Percentiles rank a stretch among this genome's conserved stretches.
Evolutionary conservation across 2,113 vertebrate species (phyloP).

Genomic region (Sorex araneus): DNA sequence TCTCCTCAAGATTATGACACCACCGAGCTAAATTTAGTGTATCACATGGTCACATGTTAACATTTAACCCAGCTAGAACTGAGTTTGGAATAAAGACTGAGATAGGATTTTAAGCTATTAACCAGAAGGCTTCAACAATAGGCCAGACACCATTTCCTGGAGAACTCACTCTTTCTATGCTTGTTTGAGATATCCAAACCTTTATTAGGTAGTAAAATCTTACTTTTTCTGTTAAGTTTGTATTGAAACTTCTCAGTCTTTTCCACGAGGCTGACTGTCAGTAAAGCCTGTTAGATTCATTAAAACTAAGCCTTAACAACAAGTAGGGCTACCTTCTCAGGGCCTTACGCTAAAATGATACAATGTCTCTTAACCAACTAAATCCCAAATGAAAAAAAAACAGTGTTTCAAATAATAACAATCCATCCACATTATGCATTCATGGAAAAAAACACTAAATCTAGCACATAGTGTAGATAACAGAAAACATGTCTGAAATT

Average conservation of each 20-base stretch:
- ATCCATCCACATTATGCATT: neutral
- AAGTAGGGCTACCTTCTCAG: neutral
- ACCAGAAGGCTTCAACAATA: conserved; percentile 27
- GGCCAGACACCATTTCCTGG: neutral
- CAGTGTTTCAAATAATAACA: conserved; percentile 18
- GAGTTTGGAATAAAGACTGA: conserved; percentile 47
- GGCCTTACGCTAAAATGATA: neutral
- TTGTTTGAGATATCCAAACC: conserved; percentile 24
- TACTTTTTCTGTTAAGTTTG: neutral
- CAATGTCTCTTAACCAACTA: conserved; percentile 4
- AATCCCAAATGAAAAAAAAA: conserved; percentile 48
- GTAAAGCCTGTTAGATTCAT: neutral
- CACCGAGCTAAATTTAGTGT: neutral
- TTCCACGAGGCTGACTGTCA: neutral
- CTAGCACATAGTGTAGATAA: neutral
- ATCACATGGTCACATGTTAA: conserved; percentile 18
- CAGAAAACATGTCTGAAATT: conserved; percentile 33
- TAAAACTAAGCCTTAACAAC: neutral
- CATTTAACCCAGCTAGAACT: conserved; percentile 57
- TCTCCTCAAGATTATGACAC: conserved; percentile 33
- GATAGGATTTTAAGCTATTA: conserved; percentile 29
- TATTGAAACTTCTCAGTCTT: conserved; percentile 33
- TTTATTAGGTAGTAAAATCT: conserved; percentile 12
- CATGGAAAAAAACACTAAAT: conserved; percentile 40
- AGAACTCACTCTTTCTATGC: conserved; percentile 33